Evolutionary conservation across 2,797 vertebrate species (phyloP).

Genomic region (Apogon talboti): DNA sequence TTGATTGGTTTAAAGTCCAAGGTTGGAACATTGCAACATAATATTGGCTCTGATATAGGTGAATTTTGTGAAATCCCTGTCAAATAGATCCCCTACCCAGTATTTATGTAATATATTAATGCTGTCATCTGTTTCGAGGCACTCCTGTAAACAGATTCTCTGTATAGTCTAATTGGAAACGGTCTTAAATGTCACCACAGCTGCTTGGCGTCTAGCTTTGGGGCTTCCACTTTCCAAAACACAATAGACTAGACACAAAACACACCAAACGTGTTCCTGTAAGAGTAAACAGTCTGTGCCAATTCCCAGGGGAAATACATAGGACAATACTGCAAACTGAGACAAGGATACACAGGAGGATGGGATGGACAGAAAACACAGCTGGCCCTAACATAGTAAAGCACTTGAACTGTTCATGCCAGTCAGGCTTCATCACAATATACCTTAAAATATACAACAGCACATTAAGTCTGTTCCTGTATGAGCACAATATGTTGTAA

Average conservation of each 20-base stretch:
- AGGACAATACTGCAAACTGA: slow-evolving; percentile 53
- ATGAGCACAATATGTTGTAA: slow-evolving; percentile 38
- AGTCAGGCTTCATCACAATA: neutral
- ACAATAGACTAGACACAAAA: slow-evolving; percentile 61
- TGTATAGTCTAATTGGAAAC: slow-evolving; percentile 31
- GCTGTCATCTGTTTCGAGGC: slow-evolving; percentile 26
- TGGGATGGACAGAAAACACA: slow-evolving; percentile 24
- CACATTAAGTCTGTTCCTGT: slow-evolving; percentile 26
- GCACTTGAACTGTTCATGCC: slow-evolving; percentile 21
- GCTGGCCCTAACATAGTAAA: slow-evolving; percentile 35
- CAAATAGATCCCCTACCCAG: slow-evolving; percentile 5
- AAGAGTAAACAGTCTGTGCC: slow-evolving; percentile 42
- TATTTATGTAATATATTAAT: slow-evolving; percentile 12
- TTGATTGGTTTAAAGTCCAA: slow-evolving; percentile 14
- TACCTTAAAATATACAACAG: slow-evolving; percentile 23
- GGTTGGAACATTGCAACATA: slow-evolving; percentile 3
- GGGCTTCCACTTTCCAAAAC: slow-evolving; percentile 63
- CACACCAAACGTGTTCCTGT: slow-evolving; percentile 26
- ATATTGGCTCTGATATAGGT: neutral
- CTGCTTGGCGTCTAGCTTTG: slow-evolving; percentile 50
- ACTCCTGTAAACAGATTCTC: slow-evolving; percentile 26
- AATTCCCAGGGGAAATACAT: slow-evolving; percentile 31
- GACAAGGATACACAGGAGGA: slow-evolving; percentile 37
- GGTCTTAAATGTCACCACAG: slow-evolving; percentile 75
- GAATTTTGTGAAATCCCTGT: neutral